Percentiles rank a stretch among this genome's conserved stretches.
phyloP scores from a whole-genome alignment of 1,140 invertebrate species.

The Pachypeltis micranthus region DNA sequence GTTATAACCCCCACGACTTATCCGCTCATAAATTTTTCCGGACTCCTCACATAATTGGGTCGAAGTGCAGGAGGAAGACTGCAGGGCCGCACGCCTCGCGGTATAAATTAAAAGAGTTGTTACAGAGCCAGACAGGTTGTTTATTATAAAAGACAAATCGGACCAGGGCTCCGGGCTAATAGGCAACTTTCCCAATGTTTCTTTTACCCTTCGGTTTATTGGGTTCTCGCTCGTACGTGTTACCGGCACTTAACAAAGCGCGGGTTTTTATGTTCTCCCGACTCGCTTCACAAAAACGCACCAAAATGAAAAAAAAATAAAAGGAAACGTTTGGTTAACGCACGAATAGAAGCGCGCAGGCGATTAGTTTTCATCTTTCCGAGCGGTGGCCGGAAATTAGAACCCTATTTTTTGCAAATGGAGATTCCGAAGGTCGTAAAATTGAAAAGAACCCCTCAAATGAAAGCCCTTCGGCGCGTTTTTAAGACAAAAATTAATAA shows the following conservation, averaged over 20 bases:
- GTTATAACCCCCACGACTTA: not conserved
- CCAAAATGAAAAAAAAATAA: no score
- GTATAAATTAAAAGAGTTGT: constrained; percentile 7
- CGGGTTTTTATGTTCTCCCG: no score
- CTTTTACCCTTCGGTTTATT: not conserved
- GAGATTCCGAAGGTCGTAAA: no score
- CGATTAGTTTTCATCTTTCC: no score
- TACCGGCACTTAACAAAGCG: not conserved
- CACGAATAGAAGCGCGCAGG: no score
- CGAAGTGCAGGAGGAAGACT: not conserved
- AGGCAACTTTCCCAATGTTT: not conserved
- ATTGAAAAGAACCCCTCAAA: no score
- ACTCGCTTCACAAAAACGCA: no score
- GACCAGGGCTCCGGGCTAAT: constrained; percentile 6
- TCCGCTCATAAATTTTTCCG: not conserved
- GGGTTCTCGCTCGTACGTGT: not conserved
- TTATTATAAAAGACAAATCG: constrained; percentile 10
- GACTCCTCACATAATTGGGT: not conserved
- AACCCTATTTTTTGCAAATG: no score
- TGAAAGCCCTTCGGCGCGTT: no score
- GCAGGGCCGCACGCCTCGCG: not conserved
- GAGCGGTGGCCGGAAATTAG: no score
- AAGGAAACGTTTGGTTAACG: no score
- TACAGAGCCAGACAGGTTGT: not conserved
- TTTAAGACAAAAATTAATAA: no score